Percentiles rank a stretch among this genome's conserved stretches.
Evolutionary conservation across 2,888 invertebrate species (phyloP).

Genomic region (Strigamia crassipes): DNA sequence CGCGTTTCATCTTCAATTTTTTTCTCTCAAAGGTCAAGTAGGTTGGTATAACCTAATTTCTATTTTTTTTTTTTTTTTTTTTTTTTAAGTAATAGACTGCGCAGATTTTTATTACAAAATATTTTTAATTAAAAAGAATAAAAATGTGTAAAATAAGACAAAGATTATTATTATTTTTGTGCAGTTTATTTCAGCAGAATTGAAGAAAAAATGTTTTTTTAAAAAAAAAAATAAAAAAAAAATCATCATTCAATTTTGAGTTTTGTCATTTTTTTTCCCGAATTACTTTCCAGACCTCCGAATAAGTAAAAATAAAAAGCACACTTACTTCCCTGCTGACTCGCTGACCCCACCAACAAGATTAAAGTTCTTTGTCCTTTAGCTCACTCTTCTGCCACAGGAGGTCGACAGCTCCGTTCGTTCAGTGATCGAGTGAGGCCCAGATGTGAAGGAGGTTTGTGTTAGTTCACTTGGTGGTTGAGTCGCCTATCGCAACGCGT

Average conservation of each 20-base stretch:
- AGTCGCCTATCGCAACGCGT: constrained; percentile 12
- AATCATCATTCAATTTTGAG: not conserved
- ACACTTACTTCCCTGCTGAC: constrained; percentile 8
- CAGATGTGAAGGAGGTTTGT: constrained; percentile 11
- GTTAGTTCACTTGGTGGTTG: constrained; percentile 1
- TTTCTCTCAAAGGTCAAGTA: not conserved
- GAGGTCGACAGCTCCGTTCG: constrained; percentile 1
- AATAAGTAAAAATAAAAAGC: constrained; percentile 8
- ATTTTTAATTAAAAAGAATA: too few species aligned
- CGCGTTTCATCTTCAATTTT: not conserved
- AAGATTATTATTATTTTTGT: too few species aligned
- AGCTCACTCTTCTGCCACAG: constrained; percentile 6
- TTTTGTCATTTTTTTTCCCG: not conserved
- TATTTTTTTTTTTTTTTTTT: too few species aligned
- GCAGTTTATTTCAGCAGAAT: too few species aligned
- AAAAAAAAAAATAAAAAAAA: not conserved
- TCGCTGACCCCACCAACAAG: constrained; percentile 5
- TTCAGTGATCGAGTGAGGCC: not conserved
- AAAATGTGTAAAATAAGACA: too few species aligned
- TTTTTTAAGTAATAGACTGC: not conserved
- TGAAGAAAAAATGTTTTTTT: too few species aligned
- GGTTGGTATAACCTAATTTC: not conserved
- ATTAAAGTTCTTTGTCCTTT: constrained; percentile 21
- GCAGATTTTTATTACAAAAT: too few species aligned
- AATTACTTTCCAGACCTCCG: not conserved